These are phyloP conservation scores for Drosophila vallismaia DNA, from an alignment of 2,888 invertebrate species.

Conservation along the genomic window DNA sequence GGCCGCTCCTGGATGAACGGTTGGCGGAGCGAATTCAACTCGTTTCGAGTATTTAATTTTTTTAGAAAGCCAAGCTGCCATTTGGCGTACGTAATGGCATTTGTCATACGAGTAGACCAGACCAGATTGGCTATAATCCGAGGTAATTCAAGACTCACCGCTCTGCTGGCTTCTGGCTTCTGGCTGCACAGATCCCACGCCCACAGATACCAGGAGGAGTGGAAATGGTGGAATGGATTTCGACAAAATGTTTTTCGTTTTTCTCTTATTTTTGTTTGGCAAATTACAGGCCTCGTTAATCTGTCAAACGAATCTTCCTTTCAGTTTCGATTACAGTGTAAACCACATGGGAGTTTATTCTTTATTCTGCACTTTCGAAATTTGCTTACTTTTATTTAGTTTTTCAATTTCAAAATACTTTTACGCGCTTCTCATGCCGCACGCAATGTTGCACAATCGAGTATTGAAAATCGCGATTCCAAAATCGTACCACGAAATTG, in stretches of 20 bases:
- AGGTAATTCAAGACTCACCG: conserved; percentile 46
- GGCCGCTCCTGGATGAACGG: conserved; percentile 20
- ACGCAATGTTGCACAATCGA: conserved; percentile 45
- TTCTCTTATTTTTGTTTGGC: conserved; percentile 18
- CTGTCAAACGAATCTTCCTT: conserved; percentile 22
- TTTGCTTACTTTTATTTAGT: conserved; percentile 10
- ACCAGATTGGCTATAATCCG: conserved; percentile 35
- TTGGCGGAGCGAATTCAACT: conserved; percentile 31
- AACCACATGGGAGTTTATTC: conserved; percentile 21
- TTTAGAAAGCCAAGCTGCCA: conserved; percentile 39
- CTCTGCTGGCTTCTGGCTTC: conserved; percentile 30
- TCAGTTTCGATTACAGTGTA: conserved; percentile 5
- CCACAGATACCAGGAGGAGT: conserved; percentile 25
- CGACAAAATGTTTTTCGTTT: conserved; percentile 14
- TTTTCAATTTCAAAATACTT: conserved; percentile 15
- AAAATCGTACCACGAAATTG: conserved; percentile 23
- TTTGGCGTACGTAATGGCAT: conserved; percentile 36
- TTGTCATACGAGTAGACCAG: conserved; percentile 40
- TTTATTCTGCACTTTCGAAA: conserved; percentile 62
- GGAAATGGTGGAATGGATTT: conserved; percentile 33
- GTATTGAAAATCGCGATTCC: conserved; percentile 29
- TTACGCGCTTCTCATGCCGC: conserved; percentile 33
- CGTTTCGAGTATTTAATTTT: conserved; percentile 28
- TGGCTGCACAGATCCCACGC: conserved; percentile 39
- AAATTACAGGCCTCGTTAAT: conserved; percentile 30